Evolutionary conservation across 1,140 invertebrate species (phyloP), one percentile per base, ranked within the genome.

Genomic region (Lordiphosa mommai): DNA sequence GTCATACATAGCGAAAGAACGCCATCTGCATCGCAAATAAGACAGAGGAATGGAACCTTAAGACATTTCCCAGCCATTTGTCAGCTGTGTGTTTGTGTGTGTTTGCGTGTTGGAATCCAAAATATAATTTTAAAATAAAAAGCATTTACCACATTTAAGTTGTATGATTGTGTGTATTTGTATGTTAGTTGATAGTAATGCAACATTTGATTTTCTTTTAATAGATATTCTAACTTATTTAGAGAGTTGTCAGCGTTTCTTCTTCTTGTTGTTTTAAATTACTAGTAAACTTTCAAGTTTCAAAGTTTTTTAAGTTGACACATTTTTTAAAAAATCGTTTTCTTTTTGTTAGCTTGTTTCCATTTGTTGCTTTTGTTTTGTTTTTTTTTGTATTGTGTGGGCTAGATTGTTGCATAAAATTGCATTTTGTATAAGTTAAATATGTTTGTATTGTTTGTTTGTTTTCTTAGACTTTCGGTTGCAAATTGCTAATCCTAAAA

Each of bases 281-380:
- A 44, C 61, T 80, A 82, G 61, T 71, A 71, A 76, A 82, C 6
- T 49, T 49, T 27, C 23, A 6, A 72, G 56, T 70, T 65, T 37
- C 12, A 48, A 50, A 29, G 56, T 72, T 43, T 51, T 44, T 48
- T 63, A 59, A 68, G 56, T 82, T 76, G 58, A 74, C 67, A 76
- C 68, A 71, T 61, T 43, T 67, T 55, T 43, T 67, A 60, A 72
- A 71, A 80, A 67, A 72, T 57, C 37, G 53, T 57, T 61, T 65
- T 16, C n/a, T n/a, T n/a, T n/a, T n/a, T n/a, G n/a, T n/a, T 33
- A 72, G 44, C 38, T 70, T 53, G 47, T 72, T 70, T 65, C 51
- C 59, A 59, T 59, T 71, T 71, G 53, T 67, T 70, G 58, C 65
- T 33, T 59, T 56, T 68, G 51, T 23, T 61, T 57, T 23, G 14